Base-by-base conservation (phyloP, 2,797 vertebrate species). In the Paguma larvata region DNA sequence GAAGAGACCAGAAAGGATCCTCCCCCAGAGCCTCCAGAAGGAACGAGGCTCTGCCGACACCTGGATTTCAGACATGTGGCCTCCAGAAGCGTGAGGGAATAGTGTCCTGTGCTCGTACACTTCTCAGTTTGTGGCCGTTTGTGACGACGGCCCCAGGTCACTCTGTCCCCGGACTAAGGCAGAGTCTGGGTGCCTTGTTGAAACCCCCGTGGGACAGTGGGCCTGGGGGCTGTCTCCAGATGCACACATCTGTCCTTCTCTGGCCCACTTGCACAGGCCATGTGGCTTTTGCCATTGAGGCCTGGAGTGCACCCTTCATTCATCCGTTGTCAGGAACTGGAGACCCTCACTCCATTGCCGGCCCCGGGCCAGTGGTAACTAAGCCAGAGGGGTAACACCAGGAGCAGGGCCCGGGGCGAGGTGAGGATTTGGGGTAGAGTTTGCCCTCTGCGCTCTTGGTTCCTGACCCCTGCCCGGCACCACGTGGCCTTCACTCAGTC, bases 181-280 rank as follows among this genome's bases (percentile, higher is more conserved):
- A n/a, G 86, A 5, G 9, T 38, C 21, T 41, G 3, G 21, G 30
- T 23, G 7, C 56, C 59, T 27, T 6, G 7, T 3, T n/a, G 92
- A 89, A 41, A 63, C 63, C 6, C 3, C 51, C 41, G 62, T 0
- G 14, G 21, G 16, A 19, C 4, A 2, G 59, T 51, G 68, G 79
- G 7, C 23, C 62, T 16, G 2, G 2, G 48, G 62, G 18, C 34
- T 30, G 1, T 72, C 48, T 38, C n/a, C 25, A 77, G 67, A 34
- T 21, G 4, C 5, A 18, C 38, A n/a, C 23, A 9, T 46, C 27
- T 65, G 65, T 53, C 34, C 32, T 53, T 16, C 19, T 46, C 59
- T 30, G 41, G 32, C n/a, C 0, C 1, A 8, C 21, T 48, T 32
- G 14, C 0, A 11, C n/a, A 13, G 6, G 25, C 38, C 12, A 0